These are phyloP conservation scores for Coecobrya sp. DNA, from an alignment of 2,888 invertebrate species.

Conservation along the genomic window DNA sequence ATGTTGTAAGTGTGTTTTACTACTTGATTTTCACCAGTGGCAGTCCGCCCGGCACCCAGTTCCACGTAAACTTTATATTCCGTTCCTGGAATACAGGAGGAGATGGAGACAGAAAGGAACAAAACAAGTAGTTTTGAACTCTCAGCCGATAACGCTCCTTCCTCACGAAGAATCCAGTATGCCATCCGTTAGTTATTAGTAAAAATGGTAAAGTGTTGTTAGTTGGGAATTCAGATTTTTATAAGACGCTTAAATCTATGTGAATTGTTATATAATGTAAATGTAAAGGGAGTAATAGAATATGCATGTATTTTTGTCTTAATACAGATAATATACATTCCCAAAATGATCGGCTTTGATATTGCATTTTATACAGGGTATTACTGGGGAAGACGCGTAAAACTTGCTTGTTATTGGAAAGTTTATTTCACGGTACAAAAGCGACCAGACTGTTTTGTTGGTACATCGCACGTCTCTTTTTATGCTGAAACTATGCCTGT, in stretches of 20 bases:
- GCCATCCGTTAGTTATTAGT: not conserved
- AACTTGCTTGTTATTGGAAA: conserved; percentile 34
- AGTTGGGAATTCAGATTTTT: not conserved
- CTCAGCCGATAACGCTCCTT: not conserved
- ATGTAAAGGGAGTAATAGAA: not conserved
- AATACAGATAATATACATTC: not conserved
- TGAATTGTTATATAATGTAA: not conserved
- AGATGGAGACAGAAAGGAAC: not conserved
- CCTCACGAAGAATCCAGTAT: not conserved
- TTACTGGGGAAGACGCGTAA: not conserved
- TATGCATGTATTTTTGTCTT: not conserved
- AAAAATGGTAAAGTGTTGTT: not conserved
- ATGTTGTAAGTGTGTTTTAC: not conserved
- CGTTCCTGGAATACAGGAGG: not conserved
- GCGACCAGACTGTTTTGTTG: conserved; percentile 8
- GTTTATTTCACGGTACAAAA: conserved; percentile 18
- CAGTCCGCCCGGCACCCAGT: not conserved
- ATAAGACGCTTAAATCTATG: not conserved
- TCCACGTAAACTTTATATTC: not conserved
- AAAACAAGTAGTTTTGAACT: not conserved
- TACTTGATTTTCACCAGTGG: conserved; percentile 13
- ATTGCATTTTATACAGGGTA: conserved; percentile 7
- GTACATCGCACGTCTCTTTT: not conserved
- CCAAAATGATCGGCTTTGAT: conserved; percentile 51
- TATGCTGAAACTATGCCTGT: not conserved